These are phyloP conservation scores for Pristiophorus japonicus DNA, from an alignment of 2,113 vertebrate species.

Conservation along the genomic window DNA sequence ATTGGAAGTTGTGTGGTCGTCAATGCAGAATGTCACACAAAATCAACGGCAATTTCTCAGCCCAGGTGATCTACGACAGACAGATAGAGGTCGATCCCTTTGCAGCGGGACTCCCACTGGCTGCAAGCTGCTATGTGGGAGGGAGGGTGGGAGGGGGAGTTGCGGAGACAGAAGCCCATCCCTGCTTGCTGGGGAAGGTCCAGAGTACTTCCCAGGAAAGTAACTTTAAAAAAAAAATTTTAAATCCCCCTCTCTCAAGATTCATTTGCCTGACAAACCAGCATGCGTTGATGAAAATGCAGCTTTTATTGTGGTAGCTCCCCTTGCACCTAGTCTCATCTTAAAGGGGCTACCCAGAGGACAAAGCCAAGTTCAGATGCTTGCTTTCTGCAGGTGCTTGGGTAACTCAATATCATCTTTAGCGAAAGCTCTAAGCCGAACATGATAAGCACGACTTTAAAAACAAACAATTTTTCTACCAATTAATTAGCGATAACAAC, in stretches of 20 bases:
- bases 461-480: not conserved
- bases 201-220: not conserved
- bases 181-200: not conserved
- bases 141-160: not conserved
- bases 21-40: not conserved
- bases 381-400: not conserved
- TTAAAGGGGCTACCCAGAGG: not conserved
- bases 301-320: not conserved
- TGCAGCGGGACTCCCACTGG: not conserved
- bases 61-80: not conserved
- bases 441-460: not conserved
- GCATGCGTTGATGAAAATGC: not conserved
- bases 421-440: slow-evolving; percentile 15
- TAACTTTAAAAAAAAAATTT: too few species aligned
- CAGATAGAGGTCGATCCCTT: not conserved
- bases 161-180: not conserved
- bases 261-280: not conserved
- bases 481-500: slow-evolving; percentile 20
- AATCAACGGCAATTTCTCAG: not conserved
- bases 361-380: not conserved
- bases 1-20: not conserved
- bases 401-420: slow-evolving; percentile 8
- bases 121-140: not conserved
- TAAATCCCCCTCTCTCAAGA: not conserved
- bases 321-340: not conserved